Evolutionary conservation across 53 echinoderm and acorn worm species (phyloP).

Genomic region (Astropecten irregularis): DNA sequence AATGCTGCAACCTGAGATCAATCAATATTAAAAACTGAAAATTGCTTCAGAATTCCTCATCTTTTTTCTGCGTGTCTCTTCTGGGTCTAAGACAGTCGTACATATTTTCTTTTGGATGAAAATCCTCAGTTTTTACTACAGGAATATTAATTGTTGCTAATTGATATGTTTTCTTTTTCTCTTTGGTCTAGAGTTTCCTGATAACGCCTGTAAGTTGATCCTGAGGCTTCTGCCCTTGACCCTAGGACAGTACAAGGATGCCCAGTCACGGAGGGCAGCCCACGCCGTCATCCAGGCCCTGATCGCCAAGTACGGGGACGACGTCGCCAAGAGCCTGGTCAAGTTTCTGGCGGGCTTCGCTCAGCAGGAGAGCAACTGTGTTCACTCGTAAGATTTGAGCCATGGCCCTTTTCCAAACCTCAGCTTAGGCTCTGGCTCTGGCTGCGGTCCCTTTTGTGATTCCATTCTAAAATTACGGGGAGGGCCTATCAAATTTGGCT

Average conservation of each 20-base stretch:
- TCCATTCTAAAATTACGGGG: too few species aligned
- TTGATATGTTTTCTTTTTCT: too few species aligned
- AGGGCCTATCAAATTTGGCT: too few species aligned
- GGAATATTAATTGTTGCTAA: too few species aligned
- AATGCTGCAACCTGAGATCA: too few species aligned
- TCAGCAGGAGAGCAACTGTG: slow-evolving; percentile 32
- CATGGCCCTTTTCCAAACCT: background rate
- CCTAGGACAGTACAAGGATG: slow-evolving; percentile 65
- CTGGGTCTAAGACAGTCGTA: too few species aligned
- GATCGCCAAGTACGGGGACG: slow-evolving; percentile 45
- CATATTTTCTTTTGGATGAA: too few species aligned
- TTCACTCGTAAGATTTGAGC: slow-evolving; percentile 62
- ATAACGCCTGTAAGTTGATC: slow-evolving; percentile 64
- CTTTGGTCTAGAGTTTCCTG: slow-evolving; percentile 89
- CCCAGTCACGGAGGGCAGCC: slow-evolving; percentile 68
- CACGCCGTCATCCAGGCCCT: slow-evolving; percentile 64
- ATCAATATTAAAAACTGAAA: too few species aligned
- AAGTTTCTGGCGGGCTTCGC: slow-evolving; percentile 65
- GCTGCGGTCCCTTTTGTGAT: background rate
- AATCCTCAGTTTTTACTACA: too few species aligned
- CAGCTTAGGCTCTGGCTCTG: too few species aligned
- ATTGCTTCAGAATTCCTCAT: too few species aligned
- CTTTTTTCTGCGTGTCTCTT: too few species aligned
- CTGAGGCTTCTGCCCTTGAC: slow-evolving; percentile 66
- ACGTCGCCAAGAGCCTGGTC: slow-evolving; percentile 53